Conservation (phyloP, 2,113 vertebrate species). For the Sinosuthora webbiana region DNA sequence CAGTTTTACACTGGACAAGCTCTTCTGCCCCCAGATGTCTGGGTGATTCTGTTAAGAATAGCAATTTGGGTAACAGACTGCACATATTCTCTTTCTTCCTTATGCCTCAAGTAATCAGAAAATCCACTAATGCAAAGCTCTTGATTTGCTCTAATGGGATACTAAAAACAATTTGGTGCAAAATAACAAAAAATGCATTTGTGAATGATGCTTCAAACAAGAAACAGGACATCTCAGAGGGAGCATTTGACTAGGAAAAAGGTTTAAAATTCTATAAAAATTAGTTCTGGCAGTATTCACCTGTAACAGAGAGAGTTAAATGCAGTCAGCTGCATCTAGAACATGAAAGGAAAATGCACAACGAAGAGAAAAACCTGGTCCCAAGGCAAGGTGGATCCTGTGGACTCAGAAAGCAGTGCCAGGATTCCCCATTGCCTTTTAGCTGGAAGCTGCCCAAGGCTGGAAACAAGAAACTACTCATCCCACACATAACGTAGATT, state of each 20-base stretch:
- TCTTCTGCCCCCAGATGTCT: not conserved
- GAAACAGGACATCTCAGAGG: not conserved
- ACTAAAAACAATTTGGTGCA: not conserved
- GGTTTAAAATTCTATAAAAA: not conserved
- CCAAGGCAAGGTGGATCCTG: not conserved
- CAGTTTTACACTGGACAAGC: not conserved
- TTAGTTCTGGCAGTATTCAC: not conserved
- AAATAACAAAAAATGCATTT: not conserved
- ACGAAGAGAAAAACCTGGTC: not conserved
- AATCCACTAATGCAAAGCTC: not conserved
- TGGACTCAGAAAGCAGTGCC: not conserved
- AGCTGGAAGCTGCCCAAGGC: not conserved
- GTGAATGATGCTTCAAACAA: not conserved
- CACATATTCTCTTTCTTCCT: not conserved
- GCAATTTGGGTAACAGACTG: not conserved
- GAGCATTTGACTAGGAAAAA: not conserved
- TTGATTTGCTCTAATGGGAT: not conserved
- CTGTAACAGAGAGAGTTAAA: not conserved
- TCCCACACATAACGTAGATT: not conserved
- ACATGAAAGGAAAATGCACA: not conserved
- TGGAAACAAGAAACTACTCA: not conserved
- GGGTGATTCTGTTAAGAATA: not conserved
- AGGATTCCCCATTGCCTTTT: not conserved
- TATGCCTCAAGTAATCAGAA: not conserved
- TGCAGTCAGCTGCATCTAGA: not conserved